A percentile compares a stretch with the other conserved stretches of the same genome.
Conservation (phyloP, 2,113 vertebrate genomes). For the Piprites chloris region DNA sequence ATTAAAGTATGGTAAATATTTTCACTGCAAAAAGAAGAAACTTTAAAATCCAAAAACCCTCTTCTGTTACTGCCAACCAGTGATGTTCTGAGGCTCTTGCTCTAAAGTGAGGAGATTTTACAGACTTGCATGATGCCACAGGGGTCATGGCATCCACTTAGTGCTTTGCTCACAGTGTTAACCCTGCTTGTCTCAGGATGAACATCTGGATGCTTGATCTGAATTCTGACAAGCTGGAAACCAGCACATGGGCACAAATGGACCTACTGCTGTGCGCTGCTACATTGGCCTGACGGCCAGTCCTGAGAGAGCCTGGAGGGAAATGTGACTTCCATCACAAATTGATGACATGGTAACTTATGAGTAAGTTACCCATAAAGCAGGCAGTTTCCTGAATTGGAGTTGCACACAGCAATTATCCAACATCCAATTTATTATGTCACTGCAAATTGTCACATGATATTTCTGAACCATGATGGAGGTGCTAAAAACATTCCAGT, state of each 20-base stretch:
- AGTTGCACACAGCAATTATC: background rate
- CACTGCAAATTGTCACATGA: background rate
- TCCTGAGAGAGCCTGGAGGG: background rate
- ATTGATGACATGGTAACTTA: background rate
- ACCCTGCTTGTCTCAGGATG: background rate
- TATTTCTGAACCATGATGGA: background rate
- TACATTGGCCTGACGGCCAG: background rate
- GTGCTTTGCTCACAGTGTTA: background rate
- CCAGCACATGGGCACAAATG: background rate
- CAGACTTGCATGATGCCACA: background rate
- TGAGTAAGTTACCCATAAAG: background rate
- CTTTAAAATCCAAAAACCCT: background rate
- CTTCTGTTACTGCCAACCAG: background rate
- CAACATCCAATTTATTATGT: background rate
- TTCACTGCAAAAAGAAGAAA: background rate
- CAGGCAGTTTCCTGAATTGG: background rate
- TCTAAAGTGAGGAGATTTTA: background rate
- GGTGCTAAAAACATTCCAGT: background rate
- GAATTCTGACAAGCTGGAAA: background rate
- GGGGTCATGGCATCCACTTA: background rate
- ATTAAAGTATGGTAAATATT: background rate
- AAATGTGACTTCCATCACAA: background rate
- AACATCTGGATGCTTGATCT: background rate
- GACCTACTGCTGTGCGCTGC: background rate
- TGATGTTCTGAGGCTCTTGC: background rate